phyloP scores from a whole-genome alignment of 2,888 invertebrate species.

The Amphipyra berbera region DNA sequence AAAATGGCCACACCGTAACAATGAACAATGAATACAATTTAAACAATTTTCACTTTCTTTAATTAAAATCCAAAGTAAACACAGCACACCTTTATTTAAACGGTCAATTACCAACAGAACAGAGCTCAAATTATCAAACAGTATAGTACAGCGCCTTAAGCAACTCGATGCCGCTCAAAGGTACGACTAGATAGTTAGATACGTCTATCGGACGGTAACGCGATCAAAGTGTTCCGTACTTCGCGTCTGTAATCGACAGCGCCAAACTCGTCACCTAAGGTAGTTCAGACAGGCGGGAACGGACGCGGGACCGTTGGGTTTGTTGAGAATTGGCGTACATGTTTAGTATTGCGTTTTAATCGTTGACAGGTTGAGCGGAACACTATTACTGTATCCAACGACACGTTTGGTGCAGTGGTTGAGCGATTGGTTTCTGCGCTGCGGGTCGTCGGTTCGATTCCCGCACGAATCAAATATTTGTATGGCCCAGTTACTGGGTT shows the following conservation, averaged over 20 bases:
- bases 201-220: constrained; percentile 70
- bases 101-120: constrained; percentile 51
- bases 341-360: not conserved
- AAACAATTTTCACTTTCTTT: not conserved
- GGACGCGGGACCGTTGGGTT: constrained; percentile 17
- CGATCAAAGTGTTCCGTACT: constrained; percentile 74
- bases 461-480: too few relatives aligned
- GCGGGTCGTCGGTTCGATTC: too few relatives aligned
- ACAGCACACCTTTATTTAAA: constrained; percentile 28
- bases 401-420: too few relatives aligned
- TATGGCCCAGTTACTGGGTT: too few relatives aligned
- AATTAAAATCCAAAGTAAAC: constrained; percentile 17
- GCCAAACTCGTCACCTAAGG: constrained; percentile 55
- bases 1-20: too few relatives aligned
- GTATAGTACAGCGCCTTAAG: constrained; percentile 63
- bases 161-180: constrained; percentile 69
- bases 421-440: too few relatives aligned
- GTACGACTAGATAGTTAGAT: constrained; percentile 48
- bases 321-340: constrained; percentile 2
- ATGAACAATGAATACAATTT: too few relatives aligned
- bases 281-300: constrained; percentile 43
- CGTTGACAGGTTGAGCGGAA: too few relatives aligned
- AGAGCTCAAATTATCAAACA: constrained; percentile 66
- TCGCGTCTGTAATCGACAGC: constrained; percentile 72
- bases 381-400: too few relatives aligned